Conservation (phyloP, 2,113 vertebrate genomes). For the Leucopsar rothschildi region DNA sequence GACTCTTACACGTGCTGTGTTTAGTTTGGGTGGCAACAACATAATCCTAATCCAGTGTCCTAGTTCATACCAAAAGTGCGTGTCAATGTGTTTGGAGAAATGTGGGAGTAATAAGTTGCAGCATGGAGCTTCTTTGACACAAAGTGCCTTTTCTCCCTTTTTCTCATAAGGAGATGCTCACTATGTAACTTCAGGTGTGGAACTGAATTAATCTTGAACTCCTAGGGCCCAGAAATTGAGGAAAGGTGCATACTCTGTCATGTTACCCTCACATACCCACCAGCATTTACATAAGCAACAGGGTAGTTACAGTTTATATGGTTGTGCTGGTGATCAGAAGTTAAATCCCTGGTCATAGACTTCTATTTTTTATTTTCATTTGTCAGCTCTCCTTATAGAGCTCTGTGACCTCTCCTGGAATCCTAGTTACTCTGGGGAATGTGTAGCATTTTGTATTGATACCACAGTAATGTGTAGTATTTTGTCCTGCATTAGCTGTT, state of each 20-base stretch:
- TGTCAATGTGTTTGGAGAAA: background rate
- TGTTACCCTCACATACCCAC: fast-evolving
- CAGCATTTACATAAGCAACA: fast-evolving
- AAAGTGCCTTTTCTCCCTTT: background rate
- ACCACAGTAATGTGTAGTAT: background rate
- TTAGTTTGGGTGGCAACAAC: background rate
- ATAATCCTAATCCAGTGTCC: background rate
- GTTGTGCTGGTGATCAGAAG: background rate
- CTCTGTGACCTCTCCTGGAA: background rate
- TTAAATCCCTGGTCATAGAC: background rate
- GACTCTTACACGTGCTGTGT: background rate
- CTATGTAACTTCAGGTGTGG: background rate
- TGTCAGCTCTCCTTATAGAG: background rate
- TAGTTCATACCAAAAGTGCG: background rate
- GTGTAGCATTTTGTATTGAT: background rate
- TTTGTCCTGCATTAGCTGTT: background rate
- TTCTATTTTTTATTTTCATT: background rate
- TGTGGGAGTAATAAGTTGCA: background rate
- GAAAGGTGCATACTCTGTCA: background rate
- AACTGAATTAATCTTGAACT: background rate
- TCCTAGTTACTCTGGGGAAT: background rate
- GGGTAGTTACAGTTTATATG: background rate
- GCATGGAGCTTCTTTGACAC: background rate
- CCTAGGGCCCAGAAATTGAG: background rate
- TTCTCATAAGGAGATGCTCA: background rate